A percentile compares a stretch with the other conserved stretches of the same genome.
Conservation (phyloP, 2,113 vertebrate species). For the Enhydra lutris region DNA sequence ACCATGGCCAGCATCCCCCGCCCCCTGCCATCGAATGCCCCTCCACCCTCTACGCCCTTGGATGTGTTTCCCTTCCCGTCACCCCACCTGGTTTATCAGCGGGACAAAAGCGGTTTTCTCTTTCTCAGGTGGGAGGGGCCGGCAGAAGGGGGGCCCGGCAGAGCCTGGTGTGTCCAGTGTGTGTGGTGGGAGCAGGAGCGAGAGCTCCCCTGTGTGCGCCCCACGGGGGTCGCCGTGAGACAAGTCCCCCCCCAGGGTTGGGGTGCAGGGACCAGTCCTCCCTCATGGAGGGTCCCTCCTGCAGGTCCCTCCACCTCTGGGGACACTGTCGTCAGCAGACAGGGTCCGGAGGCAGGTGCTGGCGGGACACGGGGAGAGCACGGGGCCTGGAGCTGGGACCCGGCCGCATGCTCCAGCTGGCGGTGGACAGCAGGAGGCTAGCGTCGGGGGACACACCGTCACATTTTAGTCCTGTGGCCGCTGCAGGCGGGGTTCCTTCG, state of each 20-base stretch:
- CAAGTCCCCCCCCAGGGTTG: too few relatives aligned
- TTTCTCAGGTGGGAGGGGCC: background rate
- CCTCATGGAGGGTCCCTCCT: background rate
- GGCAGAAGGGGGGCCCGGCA: background rate
- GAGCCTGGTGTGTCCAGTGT: background rate
- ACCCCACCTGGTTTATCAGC: background rate
- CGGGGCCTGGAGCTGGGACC: background rate
- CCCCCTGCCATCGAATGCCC: background rate
- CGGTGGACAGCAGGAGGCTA: fast-evolving
- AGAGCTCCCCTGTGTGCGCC: too few relatives aligned
- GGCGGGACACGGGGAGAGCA: background rate
- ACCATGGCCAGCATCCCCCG: background rate
- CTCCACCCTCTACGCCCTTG: fast-evolving
- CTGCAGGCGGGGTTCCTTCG: fast-evolving
- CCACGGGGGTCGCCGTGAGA: too few relatives aligned
- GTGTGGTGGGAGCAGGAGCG: background rate
- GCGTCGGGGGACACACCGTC: background rate
- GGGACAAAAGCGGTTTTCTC: background rate
- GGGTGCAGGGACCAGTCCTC: fast-evolving
- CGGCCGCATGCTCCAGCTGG: too few relatives aligned
- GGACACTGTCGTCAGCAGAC: background rate
- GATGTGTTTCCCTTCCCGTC: background rate
- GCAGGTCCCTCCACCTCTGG: background rate
- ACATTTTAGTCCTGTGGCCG: fast-evolving
- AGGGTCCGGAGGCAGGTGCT: background rate